Percentiles rank a stretch among this genome's conserved stretches.
Evolutionary conservation across 2,888 invertebrate species (phyloP).

Genomic region (Ochropleura plecta): DNA sequence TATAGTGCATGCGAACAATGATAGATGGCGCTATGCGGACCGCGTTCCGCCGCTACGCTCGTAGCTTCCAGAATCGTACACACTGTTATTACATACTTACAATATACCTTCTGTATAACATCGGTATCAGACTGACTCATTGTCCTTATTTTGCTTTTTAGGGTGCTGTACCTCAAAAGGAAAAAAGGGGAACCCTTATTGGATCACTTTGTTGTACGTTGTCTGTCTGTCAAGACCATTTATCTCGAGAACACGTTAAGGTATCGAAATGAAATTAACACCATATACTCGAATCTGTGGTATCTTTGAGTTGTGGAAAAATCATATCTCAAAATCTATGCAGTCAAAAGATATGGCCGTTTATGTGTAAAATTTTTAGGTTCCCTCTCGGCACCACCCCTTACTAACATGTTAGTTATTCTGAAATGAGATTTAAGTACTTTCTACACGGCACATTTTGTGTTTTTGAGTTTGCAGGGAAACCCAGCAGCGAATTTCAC

Average conservation of each 20-base stretch:
- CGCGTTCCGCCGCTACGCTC: slow-evolving; percentile 5
- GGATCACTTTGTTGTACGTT: no score
- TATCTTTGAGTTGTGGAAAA: no score
- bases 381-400: not conserved
- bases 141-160: not conserved
- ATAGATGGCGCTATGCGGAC: slow-evolving; percentile 81
- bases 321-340: no score
- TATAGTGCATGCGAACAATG: slow-evolving; percentile 54
- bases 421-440: not conserved
- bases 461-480: not conserved
- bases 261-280: no score
- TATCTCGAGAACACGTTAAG: no score
- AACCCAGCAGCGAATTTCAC: not conserved
- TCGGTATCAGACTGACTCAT: not conserved
- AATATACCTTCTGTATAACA: slow-evolving; percentile 16
- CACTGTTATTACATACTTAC: slow-evolving; percentile 10
- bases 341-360: no score
- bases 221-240: no score
- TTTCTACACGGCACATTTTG: not conserved
- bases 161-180: no score
- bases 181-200: no score
- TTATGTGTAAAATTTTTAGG: not conserved
- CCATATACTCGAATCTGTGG: no score
- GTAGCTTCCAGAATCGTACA: slow-evolving; percentile 26
- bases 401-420: not conserved